Evolutionary conservation across 2,888 invertebrate species (phyloP).

Genomic region (Lobophora halterata): DNA sequence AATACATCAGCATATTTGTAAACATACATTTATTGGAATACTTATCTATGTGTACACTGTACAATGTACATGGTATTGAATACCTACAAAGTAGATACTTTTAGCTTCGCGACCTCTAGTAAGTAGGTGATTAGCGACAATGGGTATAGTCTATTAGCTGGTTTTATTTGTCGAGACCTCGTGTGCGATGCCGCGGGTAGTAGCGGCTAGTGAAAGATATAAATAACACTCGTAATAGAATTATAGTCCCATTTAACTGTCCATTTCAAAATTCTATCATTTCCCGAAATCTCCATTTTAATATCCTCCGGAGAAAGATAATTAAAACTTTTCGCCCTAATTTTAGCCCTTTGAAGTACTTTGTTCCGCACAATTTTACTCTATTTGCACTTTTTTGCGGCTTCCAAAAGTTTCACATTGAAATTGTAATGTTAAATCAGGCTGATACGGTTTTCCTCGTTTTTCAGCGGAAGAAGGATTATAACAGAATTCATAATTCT

Average conservation of each 20-base stretch:
- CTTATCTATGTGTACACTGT: no score
- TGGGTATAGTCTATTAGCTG: no score
- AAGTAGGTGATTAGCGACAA: no score
- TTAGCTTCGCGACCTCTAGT: no score
- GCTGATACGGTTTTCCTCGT: conserved; percentile 20
- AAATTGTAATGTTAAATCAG: conserved; percentile 26
- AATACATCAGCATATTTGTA: no score
- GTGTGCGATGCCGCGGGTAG: no score
- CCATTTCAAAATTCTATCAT: conserved; percentile 26
- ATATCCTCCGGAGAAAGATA: conserved; percentile 28
- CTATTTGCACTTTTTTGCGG: conserved; percentile 34
- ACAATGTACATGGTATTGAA: no score
- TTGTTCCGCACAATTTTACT: conserved; percentile 34
- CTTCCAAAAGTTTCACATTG: conserved; percentile 25
- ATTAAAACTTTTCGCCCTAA: conserved; percentile 35
- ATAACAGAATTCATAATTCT: no score
- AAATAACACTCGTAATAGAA: neutral
- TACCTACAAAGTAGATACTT: no score
- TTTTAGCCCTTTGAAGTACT: conserved; percentile 33
- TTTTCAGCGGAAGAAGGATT: conserved; percentile 13
- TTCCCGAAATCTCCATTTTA: conserved; percentile 30
- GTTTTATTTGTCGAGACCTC: no score
- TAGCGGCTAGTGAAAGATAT: no score
- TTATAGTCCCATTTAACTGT: conserved; percentile 29
- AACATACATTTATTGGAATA: no score